Base-by-base conservation (phyloP, 2,113 vertebrate species). In the Callocephalon fimbriatum region DNA sequence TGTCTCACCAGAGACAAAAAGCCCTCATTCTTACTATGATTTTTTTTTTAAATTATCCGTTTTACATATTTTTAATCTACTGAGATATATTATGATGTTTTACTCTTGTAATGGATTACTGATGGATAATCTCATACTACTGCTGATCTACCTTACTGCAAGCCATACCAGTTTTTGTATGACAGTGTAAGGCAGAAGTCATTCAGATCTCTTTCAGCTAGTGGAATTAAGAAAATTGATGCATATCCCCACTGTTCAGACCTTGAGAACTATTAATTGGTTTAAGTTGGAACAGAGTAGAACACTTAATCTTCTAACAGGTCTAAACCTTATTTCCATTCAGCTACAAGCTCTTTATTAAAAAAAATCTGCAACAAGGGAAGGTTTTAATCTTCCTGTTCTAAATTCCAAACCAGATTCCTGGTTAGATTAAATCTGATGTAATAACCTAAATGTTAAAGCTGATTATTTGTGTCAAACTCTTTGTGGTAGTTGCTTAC, bases 281-380 rank as follows among this genome's bases (percentile, higher is more conserved):
- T 40, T 94, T 61, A 95, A 96, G 90, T 93, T 91, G 93, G 74
- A 96, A 89, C 74, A 66, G 96, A 94, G 81, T 67, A 96, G 91
- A 91, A 96, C 80, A 93, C 66, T 96, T 96, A 90, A 96, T 95
- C 93, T 96, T 88, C 84, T 95, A 95, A 90, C 70, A 93, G 81
- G 62, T 85, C 92, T 96, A 82, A 96, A 76, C 59, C 93, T 96
- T 96, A 90, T 95, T 94, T 96, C 85, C 48, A 72, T 89, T 90
- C 90, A 75, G 44, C 53, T 94, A 73, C 89, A 94, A 91, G 71
- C 77, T 78, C 84, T 79, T 93, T 67, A 80, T 87, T 62, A 45
- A 74, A 78, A 91, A 83, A 72, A 74, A 19, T 44, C 51, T 78
- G 40, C 40, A 48, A 8, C 61, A 73, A 68, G 53, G 56, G 50